Evolutionary conservation across 2,888 invertebrate species (phyloP).

Genomic region (Clostera curtula): DNA sequence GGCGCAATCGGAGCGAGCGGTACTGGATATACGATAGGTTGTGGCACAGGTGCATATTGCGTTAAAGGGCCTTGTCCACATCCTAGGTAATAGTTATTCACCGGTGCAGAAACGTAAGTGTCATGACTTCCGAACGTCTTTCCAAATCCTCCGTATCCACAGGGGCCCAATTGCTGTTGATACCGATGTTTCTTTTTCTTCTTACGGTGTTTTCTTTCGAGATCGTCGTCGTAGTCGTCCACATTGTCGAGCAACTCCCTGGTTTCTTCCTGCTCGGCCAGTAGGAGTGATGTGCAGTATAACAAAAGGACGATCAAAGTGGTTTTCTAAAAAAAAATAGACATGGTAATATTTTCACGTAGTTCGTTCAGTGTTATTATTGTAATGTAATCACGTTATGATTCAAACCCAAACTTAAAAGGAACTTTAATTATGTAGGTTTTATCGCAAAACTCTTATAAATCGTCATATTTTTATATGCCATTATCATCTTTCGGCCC

Average conservation of each 20-base stretch:
- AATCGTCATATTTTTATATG: too few species aligned
- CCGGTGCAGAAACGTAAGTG: slow-evolving; percentile 56
- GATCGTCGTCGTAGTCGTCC: slow-evolving; percentile 38
- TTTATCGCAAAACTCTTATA: too few species aligned
- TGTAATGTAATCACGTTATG: slow-evolving; percentile 5
- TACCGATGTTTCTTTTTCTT: slow-evolving; percentile 50
- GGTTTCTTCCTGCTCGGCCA: slow-evolving; percentile 31
- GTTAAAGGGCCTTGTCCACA: slow-evolving; percentile 35
- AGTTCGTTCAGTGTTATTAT: too few species aligned
- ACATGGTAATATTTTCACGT: too few species aligned
- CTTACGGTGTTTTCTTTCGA: slow-evolving; percentile 46
- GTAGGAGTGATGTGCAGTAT: slow-evolving; percentile 23
- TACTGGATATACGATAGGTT: slow-evolving; percentile 18
- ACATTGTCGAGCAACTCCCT: slow-evolving; percentile 33
- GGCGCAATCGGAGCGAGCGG: slow-evolving; percentile 24
- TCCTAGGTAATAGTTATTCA: slow-evolving; percentile 59
- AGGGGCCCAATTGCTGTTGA: slow-evolving; percentile 37
- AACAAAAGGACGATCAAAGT: slow-evolving; percentile 32
- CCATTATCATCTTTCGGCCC: too few species aligned
- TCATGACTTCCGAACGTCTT: slow-evolving; percentile 44
- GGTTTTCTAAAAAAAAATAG: slow-evolving; percentile 35
- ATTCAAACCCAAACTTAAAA: too few species aligned
- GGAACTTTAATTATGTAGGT: too few species aligned
- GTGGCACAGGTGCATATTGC: slow-evolving; percentile 19
- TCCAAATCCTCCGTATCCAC: slow-evolving; percentile 32